These are phyloP conservation scores for Clepsis dumicolana DNA, from an alignment of 2,888 invertebrate species.

Conservation along the genomic window DNA sequence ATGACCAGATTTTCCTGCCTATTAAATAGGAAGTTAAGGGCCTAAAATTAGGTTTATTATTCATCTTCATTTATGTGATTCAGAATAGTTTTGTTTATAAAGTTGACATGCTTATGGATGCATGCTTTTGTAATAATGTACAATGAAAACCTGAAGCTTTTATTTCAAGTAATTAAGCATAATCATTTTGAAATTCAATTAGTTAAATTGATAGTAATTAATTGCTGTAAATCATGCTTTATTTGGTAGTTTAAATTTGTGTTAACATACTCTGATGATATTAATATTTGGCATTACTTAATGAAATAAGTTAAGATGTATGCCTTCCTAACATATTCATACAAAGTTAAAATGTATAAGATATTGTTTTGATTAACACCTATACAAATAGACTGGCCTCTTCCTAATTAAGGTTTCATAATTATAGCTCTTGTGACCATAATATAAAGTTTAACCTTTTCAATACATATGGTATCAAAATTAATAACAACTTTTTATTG, in stretches of 20 bases:
- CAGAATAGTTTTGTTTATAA: not conserved
- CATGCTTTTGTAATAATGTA: not conserved
- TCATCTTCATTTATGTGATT: not conserved
- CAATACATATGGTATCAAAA: too few relatives aligned
- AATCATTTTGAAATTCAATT: conserved; percentile 18
- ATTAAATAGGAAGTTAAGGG: too few relatives aligned
- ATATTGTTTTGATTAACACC: not conserved
- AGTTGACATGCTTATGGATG: not conserved
- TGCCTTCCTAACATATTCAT: not conserved
- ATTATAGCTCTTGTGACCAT: not conserved
- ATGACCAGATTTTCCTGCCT: conserved; percentile 12
- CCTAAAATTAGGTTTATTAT: not conserved
- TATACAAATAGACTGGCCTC: not conserved
- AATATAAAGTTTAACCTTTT: not conserved
- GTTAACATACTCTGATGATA: conserved; percentile 30
- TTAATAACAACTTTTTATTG: too few relatives aligned
- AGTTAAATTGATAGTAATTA: not conserved
- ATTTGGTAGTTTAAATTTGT: conserved; percentile 32
- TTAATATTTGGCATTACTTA: conserved; percentile 10
- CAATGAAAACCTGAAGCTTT: too few relatives aligned
- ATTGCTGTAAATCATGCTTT: conserved; percentile 35
- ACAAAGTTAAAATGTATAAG: not conserved
- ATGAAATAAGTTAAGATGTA: conserved; percentile 5
- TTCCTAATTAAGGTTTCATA: not conserved
- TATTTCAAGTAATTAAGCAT: conserved; percentile 32